Percentiles rank a stretch among this genome's conserved stretches.
phyloP scores from a whole-genome alignment of 2,888 invertebrate species.

The Archaeoteleia sp. region DNA sequence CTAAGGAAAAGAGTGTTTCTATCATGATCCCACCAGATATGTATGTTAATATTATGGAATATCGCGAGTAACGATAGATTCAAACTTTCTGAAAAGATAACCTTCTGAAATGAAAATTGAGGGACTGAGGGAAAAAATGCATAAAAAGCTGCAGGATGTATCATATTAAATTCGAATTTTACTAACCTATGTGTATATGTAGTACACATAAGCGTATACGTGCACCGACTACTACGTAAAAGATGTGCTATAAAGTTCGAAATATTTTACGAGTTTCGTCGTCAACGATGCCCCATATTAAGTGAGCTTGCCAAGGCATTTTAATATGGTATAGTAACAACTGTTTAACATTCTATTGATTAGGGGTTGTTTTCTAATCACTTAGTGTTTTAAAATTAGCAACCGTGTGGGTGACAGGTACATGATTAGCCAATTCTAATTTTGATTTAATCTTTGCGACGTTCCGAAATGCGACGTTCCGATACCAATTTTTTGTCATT shows the following conservation, averaged over 20 bases:
- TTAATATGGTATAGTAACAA: no score
- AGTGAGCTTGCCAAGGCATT: constrained; percentile 26
- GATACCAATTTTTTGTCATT: no score
- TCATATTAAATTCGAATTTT: constrained; percentile 56
- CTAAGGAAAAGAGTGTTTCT: constrained; percentile 2
- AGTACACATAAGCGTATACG: no score
- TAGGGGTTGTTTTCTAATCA: no score
- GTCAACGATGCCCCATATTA: constrained; percentile 29
- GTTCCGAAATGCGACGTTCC: no score
- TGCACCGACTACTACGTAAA: no score
- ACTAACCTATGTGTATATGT: constrained; percentile 35
- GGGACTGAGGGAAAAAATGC: constrained; percentile 18
- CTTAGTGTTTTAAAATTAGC: no score
- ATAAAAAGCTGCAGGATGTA: constrained; percentile 14
- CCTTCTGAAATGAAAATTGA: constrained; percentile 38
- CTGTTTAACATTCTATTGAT: no score
- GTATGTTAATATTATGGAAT: constrained; percentile 10
- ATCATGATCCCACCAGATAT: not conserved
- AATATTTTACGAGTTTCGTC: constrained; percentile 43
- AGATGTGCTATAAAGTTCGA: constrained; percentile 54
- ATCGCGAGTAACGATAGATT: constrained; percentile 5
- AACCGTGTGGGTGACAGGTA: no score
- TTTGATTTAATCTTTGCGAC: no score
- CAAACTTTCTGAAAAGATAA: constrained; percentile 36
- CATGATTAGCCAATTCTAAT: no score